Percentiles rank a stretch among this genome's conserved stretches.
Evolutionary conservation across 2,888 invertebrate genomes (phyloP).

Genomic region (Alloscopus bannaensis): DNA sequence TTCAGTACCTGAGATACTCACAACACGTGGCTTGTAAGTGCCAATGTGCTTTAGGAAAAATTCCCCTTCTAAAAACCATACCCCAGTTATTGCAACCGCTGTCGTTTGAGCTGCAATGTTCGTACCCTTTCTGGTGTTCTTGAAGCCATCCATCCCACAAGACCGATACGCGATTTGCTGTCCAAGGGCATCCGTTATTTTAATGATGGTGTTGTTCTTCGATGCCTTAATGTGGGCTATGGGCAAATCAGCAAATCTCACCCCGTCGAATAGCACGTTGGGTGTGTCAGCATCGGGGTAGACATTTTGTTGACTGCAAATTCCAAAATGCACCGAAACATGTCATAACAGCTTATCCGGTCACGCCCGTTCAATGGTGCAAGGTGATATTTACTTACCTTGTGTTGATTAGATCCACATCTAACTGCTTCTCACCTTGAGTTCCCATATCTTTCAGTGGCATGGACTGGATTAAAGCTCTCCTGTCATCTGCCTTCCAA

Average conservation of each 20-base stretch:
- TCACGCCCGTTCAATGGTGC: no score
- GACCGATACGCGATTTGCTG: conserved; percentile 77
- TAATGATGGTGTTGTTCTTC: conserved; percentile 92
- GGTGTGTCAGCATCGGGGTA: conserved; percentile 87
- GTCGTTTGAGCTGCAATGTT: conserved; percentile 98
- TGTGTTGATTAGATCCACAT: conserved; percentile 80
- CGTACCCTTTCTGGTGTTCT: conserved; percentile 95
- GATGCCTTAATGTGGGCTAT: conserved; percentile 88
- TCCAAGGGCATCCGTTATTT: conserved; percentile 84
- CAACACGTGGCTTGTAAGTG: neutral
- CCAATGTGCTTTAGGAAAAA: no score
- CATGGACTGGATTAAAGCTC: conserved; percentile 74
- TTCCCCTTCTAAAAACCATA: conserved; percentile 76
- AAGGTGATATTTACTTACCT: conserved; percentile 43
- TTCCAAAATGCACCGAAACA: no score
- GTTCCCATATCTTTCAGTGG: conserved; percentile 84
- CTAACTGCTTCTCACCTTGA: conserved; percentile 83
- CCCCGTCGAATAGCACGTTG: conserved; percentile 84
- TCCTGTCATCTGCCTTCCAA: conserved; percentile 75
- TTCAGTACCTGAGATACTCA: neutral
- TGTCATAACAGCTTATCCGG: no score
- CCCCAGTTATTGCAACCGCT: conserved; percentile 86
- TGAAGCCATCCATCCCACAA: conserved; percentile 95
- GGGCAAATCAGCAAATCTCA: conserved; percentile 87
- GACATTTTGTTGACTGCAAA: conserved; percentile 80